phyloP scores from a whole-genome alignment of 2,888 invertebrate genomes.

The Tetranychus truncatus region DNA sequence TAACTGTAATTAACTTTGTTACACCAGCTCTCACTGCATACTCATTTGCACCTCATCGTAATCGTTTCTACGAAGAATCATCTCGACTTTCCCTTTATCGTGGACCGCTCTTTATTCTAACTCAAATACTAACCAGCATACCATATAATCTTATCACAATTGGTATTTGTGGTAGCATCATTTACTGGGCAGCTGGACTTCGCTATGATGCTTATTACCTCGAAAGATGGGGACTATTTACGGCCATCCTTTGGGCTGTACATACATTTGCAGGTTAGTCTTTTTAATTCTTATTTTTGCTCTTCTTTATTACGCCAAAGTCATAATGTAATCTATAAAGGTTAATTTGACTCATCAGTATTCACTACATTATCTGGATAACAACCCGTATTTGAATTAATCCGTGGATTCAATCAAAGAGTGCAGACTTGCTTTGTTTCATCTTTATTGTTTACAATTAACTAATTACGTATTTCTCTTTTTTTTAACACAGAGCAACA shows the following conservation, averaged over 20 bases:
- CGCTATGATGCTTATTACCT: slow-evolving; percentile 25
- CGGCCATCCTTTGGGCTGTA: slow-evolving; percentile 59
- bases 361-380: too few species aligned
- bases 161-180: slow-evolving; percentile 42
- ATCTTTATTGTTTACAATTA: neutral
- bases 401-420: neutral
- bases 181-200: slow-evolving; percentile 29
- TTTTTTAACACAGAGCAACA: slow-evolving; percentile 46
- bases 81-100: slow-evolving; percentile 71
- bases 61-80: slow-evolving; percentile 67
- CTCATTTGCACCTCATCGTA: slow-evolving; percentile 48
- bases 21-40: slow-evolving; percentile 47
- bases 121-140: slow-evolving; percentile 59
- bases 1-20: slow-evolving; percentile 48
- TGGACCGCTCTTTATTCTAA: slow-evolving; percentile 59
- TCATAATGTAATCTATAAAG: too few species aligned
- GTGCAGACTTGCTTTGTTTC: neutral
- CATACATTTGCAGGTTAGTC: slow-evolving; percentile 47
- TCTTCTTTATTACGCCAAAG: neutral
- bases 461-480: neutral
- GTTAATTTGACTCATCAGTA: too few species aligned
- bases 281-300: neutral
- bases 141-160: slow-evolving; percentile 62
- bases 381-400: too few species aligned
- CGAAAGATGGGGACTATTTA: slow-evolving; percentile 44